A percentile compares a stretch with the other conserved stretches of the same genome.
phyloP scores from a whole-genome alignment of 2,113 vertebrate genomes.

The Mesitornis unicolor region DNA sequence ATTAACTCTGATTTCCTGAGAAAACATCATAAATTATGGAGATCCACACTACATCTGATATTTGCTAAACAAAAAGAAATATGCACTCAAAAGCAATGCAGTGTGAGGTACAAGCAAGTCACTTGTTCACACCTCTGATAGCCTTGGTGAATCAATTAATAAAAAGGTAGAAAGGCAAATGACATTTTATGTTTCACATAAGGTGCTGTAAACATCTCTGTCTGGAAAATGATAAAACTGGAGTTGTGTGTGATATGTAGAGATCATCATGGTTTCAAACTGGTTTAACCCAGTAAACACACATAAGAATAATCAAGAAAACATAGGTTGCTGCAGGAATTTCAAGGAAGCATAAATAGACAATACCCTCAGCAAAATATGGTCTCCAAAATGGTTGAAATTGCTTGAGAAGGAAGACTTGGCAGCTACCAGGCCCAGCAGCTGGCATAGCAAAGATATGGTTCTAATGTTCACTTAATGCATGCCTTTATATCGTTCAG shows the following conservation, averaged over 20 bases:
- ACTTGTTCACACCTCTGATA: background rate
- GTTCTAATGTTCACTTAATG: background rate
- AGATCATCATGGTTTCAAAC: background rate
- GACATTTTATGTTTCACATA: background rate
- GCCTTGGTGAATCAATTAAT: background rate
- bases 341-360: background rate
- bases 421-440: background rate
- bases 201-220: background rate
- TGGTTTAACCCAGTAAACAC: background rate
- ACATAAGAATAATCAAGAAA: background rate
- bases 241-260: background rate
- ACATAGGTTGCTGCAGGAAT: background rate
- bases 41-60: background rate
- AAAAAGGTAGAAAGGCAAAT: background rate
- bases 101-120: background rate
- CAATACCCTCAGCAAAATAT: background rate
- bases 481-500: background rate
- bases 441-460: background rate
- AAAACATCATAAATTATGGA: background rate
- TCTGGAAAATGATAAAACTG: background rate
- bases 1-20: slow-evolving; percentile 46
- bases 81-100: background rate
- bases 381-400: background rate
- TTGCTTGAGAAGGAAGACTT: background rate
- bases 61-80: background rate